Base-by-base conservation (phyloP, 2,888 invertebrate species). In the Agrotis exclamationis region DNA sequence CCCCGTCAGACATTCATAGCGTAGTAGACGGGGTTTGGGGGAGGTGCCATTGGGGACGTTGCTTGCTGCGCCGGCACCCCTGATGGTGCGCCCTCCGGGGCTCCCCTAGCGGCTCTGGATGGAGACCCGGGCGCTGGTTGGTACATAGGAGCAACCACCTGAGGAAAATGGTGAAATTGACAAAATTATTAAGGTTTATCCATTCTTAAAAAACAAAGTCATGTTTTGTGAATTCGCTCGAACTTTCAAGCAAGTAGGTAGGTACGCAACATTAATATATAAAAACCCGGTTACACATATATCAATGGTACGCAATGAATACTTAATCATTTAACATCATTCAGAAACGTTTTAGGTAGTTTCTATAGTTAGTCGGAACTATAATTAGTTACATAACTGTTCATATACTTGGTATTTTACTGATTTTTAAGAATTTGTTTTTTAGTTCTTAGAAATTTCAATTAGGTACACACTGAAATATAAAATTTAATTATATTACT, bases 1-100 rank as follows among this genome's bases (percentile, higher is more conserved):
- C 97, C 96, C 89, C 96, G 97, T 98, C 98, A 98, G 95, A 98
- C 98, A 90, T 98, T 98, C 98, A 98, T 98, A 57, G 98, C 98
- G 90, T 98, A 98, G 91, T 98, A 98, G 48, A 98, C 96, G 51
- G 97, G 97, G 88, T 96, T 96, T 33, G 93, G 88, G 2, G 95
- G 93, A 2, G 94, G 92, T 1, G 93, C 90, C 91, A 94, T 94
- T 71, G 95, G 96, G 0, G 96, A 96, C 24, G 96, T 96, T 76
- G 96, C 96, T 39, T 96, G 90, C 4, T 96, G 94, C 5, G 96
- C 95, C 63, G 95, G 91, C 66, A 93, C 91, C 54, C 92, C 88
- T 9, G 95, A 87, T 0, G 96, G 92, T 0, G 96, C 96, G 47
- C 97, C 97, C 82, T 97, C 97, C 0, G 97, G 97, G 0, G 97